Evolutionary conservation across 2,797 vertebrate species (phyloP), one percentile per base, ranked within the genome.

Genomic region (Chelidonichthys spinosus): DNA sequence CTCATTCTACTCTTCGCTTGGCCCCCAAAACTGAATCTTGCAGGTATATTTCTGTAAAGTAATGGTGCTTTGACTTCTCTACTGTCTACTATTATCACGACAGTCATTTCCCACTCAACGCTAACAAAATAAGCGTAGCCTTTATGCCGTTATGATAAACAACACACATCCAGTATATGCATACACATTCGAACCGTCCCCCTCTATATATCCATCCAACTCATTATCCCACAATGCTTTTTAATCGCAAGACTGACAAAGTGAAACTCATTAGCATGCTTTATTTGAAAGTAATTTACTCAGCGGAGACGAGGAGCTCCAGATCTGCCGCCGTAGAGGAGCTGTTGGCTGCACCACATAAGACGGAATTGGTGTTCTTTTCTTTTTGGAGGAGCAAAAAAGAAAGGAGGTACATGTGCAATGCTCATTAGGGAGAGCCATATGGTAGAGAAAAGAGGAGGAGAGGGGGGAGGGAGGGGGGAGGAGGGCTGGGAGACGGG

Each of bases 351-450:
- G 60, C 76, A 59, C 18, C 87, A 88, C 87, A 91, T 61, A 86
- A 74, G 85, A 84, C 74, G 67, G 62, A 75, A 64, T 18, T 11
- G 75, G 56, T 84, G 79, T 71, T 73, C 76, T 79, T 83, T 84
- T 80, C 65, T 82, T 87, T 83, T 86, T 87, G 83, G 87, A 91
- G 78, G 42, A 63, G 70, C 76, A 84, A 85, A 76, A 89, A 87
- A 91, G 80, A 59, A 83, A 79, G 73, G 75, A 76, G 72, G 74
- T 79, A 69, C 72, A 60, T 81, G 75, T 74, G 79, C 72, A 63
- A 53, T 42, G 70, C 89, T 92, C 90, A 92, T 92, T 91, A 92
- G 89, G 70, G 76, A 82, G 76, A 87, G 85, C 91, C 91, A 91
- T 92, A 92, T 92, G 91, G 88, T 82, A 69, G 69, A 81, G 70